A percentile compares a stretch with the other conserved stretches of the same genome.
phyloP scores from a whole-genome alignment of 1,140 invertebrate species.

The Zophobas atratus region DNA sequence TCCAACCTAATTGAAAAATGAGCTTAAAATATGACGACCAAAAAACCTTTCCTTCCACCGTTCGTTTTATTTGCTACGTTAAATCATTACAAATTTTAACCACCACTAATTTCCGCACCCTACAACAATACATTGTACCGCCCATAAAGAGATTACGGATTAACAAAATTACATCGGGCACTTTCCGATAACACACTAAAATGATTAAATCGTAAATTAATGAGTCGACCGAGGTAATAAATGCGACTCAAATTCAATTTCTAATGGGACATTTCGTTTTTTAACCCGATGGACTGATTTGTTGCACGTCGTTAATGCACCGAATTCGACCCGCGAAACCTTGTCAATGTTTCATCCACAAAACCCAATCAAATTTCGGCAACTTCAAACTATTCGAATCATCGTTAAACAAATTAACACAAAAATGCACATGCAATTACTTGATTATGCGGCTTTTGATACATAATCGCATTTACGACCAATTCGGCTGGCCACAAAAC shows the following conservation, averaged over 20 bases:
- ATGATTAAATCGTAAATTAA: slow-evolving; percentile 32
- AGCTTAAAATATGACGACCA: not conserved
- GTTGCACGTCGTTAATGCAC: not conserved
- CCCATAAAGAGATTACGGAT: slow-evolving; percentile 37
- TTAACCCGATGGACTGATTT: slow-evolving; percentile 4
- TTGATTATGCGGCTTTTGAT: no score
- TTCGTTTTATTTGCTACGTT: not conserved
- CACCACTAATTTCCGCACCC: slow-evolving; percentile 23
- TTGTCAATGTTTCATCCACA: no score
- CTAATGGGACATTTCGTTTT: not conserved
- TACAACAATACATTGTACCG: slow-evolving; percentile 25
- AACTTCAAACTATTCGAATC: no score
- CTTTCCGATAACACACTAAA: slow-evolving; percentile 39
- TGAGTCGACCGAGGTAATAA: slow-evolving; percentile 28
- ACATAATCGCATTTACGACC: no score
- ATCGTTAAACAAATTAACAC: no score
- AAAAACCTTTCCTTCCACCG: not conserved
- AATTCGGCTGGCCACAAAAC: no score
- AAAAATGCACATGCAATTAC: no score
- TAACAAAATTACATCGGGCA: slow-evolving; percentile 37
- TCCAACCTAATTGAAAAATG: slow-evolving; percentile 33
- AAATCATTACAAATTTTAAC: slow-evolving; percentile 25
- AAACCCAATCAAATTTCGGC: no score
- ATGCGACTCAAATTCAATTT: slow-evolving; percentile 34
- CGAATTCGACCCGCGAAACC: no score